These are phyloP conservation scores for Sebastolobus alascanus DNA, from an alignment of 2,797 vertebrate genomes.

Conservation along the genomic window DNA sequence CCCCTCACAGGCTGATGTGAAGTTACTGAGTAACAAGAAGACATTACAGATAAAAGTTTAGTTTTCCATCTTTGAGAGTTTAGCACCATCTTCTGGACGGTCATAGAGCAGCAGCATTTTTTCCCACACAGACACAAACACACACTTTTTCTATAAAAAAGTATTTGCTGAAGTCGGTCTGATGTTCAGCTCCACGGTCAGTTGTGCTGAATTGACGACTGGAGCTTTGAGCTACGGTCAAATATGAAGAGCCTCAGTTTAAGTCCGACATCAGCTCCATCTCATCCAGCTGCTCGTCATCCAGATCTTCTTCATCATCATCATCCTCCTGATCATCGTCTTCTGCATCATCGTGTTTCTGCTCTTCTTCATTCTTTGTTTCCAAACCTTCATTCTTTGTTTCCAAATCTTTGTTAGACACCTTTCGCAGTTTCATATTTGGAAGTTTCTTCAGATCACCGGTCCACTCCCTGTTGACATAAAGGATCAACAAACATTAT, in stretches of 20 bases:
- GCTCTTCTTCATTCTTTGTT: constrained; percentile 62
- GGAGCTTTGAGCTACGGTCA: not conserved
- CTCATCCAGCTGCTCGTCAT: constrained; percentile 67
- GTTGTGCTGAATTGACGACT: not conserved
- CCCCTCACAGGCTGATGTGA: constrained; percentile 42
- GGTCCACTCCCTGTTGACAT: constrained; percentile 90
- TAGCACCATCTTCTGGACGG: constrained; percentile 53
- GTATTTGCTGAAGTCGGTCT: not conserved
- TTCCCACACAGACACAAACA: not conserved
- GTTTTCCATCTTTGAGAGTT: constrained; percentile 2
- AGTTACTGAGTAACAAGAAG: constrained; percentile 29
- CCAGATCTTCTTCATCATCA: constrained; percentile 47
- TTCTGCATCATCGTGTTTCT: constrained; percentile 55
- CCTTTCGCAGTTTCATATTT: constrained; percentile 93
- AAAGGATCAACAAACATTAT: not conserved
- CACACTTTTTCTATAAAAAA: not conserved
- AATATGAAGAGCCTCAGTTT: constrained; percentile 15
- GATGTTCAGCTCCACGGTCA: not conserved
- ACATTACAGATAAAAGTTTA: not conserved
- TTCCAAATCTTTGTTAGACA: constrained; percentile 84
- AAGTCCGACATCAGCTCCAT: constrained; percentile 64
- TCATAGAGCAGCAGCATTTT: constrained; percentile 25
- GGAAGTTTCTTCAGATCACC: constrained; percentile 95
- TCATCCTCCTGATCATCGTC: constrained; percentile 54
- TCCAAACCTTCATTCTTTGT: constrained; percentile 68